Evolutionary conservation across 2,797 vertebrate species (phyloP).

Genomic region (Tinamus major): DNA sequence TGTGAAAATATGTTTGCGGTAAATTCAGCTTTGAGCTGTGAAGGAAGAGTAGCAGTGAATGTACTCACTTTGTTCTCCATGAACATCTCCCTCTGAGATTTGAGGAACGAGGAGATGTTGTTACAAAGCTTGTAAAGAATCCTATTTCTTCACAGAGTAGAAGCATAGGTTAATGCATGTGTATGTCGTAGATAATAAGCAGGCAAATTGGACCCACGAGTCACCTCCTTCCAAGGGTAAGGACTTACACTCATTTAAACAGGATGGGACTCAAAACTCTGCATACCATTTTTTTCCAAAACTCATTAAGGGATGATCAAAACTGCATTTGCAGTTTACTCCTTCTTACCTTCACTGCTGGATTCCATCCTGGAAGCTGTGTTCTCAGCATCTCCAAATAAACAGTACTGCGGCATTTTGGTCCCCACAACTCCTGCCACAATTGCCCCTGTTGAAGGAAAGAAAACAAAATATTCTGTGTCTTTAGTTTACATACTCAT

Average conservation of each 20-base stretch:
- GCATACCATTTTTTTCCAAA: background rate
- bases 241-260: background rate
- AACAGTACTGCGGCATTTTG: conserved; percentile 94
- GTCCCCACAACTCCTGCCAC: conserved; percentile 92
- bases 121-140: background rate
- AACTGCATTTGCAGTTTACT: background rate
- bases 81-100: background rate
- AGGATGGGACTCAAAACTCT: background rate
- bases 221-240: background rate
- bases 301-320: background rate
- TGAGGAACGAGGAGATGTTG: background rate
- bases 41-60: background rate
- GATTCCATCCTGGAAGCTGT: conserved; percentile 94
- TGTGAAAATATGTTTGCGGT: background rate
- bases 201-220: background rate
- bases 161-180: background rate
- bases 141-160: background rate
- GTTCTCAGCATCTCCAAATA: conserved; percentile 94
- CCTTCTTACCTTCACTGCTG: conserved; percentile 84
- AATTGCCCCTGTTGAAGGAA: conserved; percentile 82
- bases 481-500: background rate
- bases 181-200: background rate
- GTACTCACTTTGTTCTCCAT: background rate
- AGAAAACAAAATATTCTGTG: background rate
- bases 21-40: background rate